Base-by-base conservation (phyloP, 23 tunicate genomes). In the Halocynthia roretzi region DNA sequence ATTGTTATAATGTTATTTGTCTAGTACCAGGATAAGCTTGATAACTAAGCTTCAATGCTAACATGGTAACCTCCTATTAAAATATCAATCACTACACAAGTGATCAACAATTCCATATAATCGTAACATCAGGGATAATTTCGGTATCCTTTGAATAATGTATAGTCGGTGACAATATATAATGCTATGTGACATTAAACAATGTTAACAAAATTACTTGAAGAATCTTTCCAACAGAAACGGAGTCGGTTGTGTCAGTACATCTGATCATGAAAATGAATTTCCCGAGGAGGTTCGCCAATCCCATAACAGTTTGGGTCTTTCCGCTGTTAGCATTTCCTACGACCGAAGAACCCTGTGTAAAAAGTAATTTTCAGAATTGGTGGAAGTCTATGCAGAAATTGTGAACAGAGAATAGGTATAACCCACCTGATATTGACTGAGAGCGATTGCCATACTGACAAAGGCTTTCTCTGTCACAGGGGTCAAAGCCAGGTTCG, bases 311-410 rank as follows among this genome's bases (percentile, higher is more conserved):
- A 48, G 97, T 91, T 72, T 85, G 86, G 5, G 97, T 85, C 55
- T 91, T 91, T 54, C 97, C 97, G n/a, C 81, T 53, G 53, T 83
- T 62, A 53, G 97, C 82, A n/a, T 63, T 77, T 5, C 97, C 97
- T 20, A 81, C 80, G 31, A 91, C 49, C 5, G 90, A 86, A 50
- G 86, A 91, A 10, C 97, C 97, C 97, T 91, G 81, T 8, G 31
- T 48, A 5, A 18, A 49, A 56, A 56, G n/a, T 40, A 14, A 49
- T 40, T 40, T 51, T 48, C 14, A 21, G 23, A 67, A 21, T 12
- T 15, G 71, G 4, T 15, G 20, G 71, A 48, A 51, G 64, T 72
- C 12, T 52, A 9, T 18, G n/a, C 18, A 58, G 17, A 58, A 58
- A n/a, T 58, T 58, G 15, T 15, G 17, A 14, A 58, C 63, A 58